Base-by-base conservation (phyloP, 2,797 vertebrate species). In the Octomys mimax region DNA sequence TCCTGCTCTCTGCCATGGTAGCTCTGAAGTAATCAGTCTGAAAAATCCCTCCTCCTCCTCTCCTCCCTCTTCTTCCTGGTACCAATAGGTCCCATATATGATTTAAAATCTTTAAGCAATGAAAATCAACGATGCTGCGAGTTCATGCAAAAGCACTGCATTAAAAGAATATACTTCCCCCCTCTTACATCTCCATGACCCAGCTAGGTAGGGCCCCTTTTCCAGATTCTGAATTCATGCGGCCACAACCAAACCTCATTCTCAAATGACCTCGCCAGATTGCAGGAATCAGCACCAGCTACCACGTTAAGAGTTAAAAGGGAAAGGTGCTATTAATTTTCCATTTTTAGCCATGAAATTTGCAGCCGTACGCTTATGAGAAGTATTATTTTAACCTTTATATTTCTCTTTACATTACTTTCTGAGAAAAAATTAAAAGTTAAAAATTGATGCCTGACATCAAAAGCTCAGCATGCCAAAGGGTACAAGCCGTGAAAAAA, bases 361-460 rank as follows among this genome's bases (percentile, higher is more conserved):
- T 95, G 79, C 85, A 91, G 87, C 46, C 3, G 8, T 46, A 84
- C 0, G 9, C 87, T 75, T 52, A 80, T 59, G 82, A 83, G 93
- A 89, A 77, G 89, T 71, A 96, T 96, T 95, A 95, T 98, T 96
- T 94, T 95, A 97, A 92, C 89, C 89, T 92, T 57, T 64, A 5
- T 59, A 77, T 87, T 95, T 95, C 62, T 96, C 94, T 96, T 91
- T 96, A 84, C 21, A 2, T 46, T 84, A 14, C 54, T 92, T 61
- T 91, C 96, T 96, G 49, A 66, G 94, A 82, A 79, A 57, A 92
- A 97, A 79, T 94, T 96, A 96, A 97, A 97, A 97, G 94, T 78
- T 92, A 96, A 97, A 96, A 33, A 96, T 94, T 71, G 95, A 94
- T 71, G 39, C 12, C 92, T 96, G 83, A n/a, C 94, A 87, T 93